Conservation (phyloP, 1,140 invertebrate genomes). For the Sitobion miscanthi region DNA sequence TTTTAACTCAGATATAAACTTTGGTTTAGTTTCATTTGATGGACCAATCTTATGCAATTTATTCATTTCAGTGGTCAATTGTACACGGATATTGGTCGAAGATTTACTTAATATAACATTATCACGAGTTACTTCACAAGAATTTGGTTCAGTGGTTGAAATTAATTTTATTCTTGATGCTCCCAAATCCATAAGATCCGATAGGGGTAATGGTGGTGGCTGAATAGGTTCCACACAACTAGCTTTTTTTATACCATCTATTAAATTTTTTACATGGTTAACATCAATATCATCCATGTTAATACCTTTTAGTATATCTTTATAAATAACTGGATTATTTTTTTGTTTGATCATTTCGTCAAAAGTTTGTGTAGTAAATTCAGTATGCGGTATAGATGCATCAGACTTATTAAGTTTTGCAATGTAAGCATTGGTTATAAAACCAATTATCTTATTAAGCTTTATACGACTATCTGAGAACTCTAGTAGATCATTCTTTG, state of each 20-base stretch:
- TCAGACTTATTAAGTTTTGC: slow-evolving; percentile 39
- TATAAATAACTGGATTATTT: background rate
- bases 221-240: background rate
- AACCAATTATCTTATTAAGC: slow-evolving; percentile 36
- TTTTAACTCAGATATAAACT: slow-evolving; percentile 39
- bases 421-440: background rate
- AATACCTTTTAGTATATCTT: slow-evolving; percentile 1
- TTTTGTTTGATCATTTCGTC: background rate
- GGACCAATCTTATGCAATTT: background rate
- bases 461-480: slow-evolving; percentile 21
- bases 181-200: background rate
- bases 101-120: background rate
- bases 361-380: slow-evolving; percentile 29
- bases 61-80: background rate
- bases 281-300: slow-evolving; percentile 38
- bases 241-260: background rate
- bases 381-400: background rate
- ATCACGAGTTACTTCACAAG: background rate
- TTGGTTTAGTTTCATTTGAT: background rate
- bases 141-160: background rate
- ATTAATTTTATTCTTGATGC: background rate
- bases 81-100: background rate
- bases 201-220: background rate
- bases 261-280: slow-evolving; percentile 10
- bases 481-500: background rate